Percentiles rank a stretch among this genome's conserved stretches.
Conservation (phyloP, 2,113 vertebrate genomes). For the Lycaon pictus region DNA sequence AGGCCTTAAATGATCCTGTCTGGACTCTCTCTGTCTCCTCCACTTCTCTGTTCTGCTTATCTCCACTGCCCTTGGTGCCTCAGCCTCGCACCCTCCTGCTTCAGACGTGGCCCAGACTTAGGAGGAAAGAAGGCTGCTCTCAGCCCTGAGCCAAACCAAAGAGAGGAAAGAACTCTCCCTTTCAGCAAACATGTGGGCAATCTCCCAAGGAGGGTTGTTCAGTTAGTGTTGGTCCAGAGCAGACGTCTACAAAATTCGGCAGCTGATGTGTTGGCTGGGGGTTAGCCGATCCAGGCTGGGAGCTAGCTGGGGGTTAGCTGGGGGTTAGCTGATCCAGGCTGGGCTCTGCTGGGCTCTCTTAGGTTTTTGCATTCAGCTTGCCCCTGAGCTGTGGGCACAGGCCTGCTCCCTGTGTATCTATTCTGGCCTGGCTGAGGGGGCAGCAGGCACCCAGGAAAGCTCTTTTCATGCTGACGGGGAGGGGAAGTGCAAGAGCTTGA, state of each 20-base stretch:
- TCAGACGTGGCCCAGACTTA: background rate
- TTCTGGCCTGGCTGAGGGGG: background rate
- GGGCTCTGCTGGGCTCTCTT: background rate
- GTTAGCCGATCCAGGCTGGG: background rate
- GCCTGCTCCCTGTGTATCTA: background rate
- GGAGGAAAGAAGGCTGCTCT: background rate
- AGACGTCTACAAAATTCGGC: background rate
- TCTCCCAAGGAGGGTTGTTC: background rate
- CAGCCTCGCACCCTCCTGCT: background rate
- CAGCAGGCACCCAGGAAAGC: background rate
- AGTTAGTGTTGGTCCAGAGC: background rate
- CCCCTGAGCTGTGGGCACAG: background rate
- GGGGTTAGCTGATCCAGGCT: background rate
- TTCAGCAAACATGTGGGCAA: background rate
- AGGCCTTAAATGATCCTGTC: background rate
- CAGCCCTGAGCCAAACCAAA: background rate
- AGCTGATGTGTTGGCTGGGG: background rate
- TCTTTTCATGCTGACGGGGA: background rate
- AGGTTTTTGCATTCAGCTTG: background rate
- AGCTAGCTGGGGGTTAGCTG: too few species aligned
- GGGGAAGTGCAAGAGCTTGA: background rate
- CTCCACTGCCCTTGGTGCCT: background rate
- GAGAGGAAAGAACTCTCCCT: background rate
- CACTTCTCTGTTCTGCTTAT: rapidly evolving
- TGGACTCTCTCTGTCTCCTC: background rate